Percentiles rank a stretch among this genome's conserved stretches.
These are phyloP conservation scores for Drosophila bunnanda DNA, from an alignment of 2,888 invertebrate species.

Conservation along the genomic window DNA sequence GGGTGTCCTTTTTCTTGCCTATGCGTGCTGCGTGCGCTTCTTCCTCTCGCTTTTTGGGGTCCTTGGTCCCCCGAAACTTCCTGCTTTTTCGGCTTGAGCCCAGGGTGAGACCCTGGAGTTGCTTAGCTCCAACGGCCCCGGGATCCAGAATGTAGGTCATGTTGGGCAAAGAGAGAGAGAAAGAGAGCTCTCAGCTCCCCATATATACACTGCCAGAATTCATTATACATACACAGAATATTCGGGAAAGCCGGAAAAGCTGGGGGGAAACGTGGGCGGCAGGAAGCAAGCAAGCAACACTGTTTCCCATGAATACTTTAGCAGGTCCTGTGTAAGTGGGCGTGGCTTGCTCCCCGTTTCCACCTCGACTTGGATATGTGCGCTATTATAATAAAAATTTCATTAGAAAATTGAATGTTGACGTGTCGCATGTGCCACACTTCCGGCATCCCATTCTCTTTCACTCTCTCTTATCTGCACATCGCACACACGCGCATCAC, in stretches of 20 bases:
- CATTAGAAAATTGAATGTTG: slow-evolving; percentile 78
- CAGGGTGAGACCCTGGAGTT: slow-evolving; percentile 52
- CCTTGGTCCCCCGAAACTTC: slow-evolving; percentile 2
- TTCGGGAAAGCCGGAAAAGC: slow-evolving; percentile 10
- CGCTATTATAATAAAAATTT: slow-evolving; percentile 77
- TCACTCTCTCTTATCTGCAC: neutral
- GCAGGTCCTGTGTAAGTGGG: slow-evolving; percentile 48
- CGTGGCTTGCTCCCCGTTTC: slow-evolving; percentile 47
- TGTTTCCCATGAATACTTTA: slow-evolving; percentile 68
- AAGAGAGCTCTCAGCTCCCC: slow-evolving; percentile 5
- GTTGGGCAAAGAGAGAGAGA: slow-evolving; percentile 37
- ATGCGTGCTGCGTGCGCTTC: slow-evolving; percentile 68
- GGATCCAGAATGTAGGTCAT: slow-evolving; percentile 68
- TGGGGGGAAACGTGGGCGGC: neutral
- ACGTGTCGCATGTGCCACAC: slow-evolving; percentile 70
- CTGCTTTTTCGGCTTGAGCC: slow-evolving; percentile 19
- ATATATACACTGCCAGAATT: slow-evolving; percentile 27
- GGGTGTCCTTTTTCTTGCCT: slow-evolving; percentile 51
- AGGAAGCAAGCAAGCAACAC: slow-evolving; percentile 46
- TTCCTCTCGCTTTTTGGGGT: slow-evolving; percentile 3
- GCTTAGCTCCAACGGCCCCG: slow-evolving; percentile 64
- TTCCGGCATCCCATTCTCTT: slow-evolving; percentile 10
- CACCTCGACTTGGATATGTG: slow-evolving; percentile 39
- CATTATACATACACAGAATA: slow-evolving; percentile 42
- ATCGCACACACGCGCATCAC: neutral